A percentile compares a stretch with the other conserved stretches of the same genome.
Evolutionary conservation across 2,797 vertebrate genomes (phyloP).

Genomic region (Oryzias dopingdopingensis): DNA sequence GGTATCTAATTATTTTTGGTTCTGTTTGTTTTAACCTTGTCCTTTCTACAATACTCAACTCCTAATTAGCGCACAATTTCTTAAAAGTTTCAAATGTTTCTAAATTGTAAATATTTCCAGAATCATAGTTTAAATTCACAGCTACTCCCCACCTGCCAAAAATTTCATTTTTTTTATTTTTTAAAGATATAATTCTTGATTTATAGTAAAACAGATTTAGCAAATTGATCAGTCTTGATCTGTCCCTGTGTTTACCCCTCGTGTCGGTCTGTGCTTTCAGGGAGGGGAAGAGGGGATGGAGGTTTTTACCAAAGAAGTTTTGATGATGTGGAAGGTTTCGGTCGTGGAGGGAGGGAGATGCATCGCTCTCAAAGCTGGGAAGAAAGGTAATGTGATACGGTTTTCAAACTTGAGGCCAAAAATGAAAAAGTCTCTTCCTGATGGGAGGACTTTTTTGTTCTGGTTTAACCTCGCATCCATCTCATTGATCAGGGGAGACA

Average conservation of each 20-base stretch:
- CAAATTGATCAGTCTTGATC: neutral
- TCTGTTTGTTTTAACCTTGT: too few relatives aligned
- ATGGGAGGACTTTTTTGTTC: neutral
- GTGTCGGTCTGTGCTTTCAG: constrained; percentile 64
- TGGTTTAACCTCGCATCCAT: too few relatives aligned
- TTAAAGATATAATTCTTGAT: too few relatives aligned
- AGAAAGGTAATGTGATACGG: constrained; percentile 84
- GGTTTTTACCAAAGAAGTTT: constrained; percentile 99
- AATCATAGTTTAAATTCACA: too few relatives aligned
- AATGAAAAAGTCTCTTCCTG: neutral
- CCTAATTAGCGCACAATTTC: too few relatives aligned
- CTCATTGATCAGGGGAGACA: constrained; percentile 84
- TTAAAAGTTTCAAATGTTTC: too few relatives aligned
- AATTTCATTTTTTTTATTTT: too few relatives aligned
- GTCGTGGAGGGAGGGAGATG: constrained; percentile 94
- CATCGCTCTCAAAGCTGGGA: constrained; percentile 99
- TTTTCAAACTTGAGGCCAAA: neutral
- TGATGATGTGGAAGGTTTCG: constrained; percentile 98
- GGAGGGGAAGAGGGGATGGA: constrained; percentile 96
- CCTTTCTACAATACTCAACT: too few relatives aligned
- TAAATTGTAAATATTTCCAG: too few relatives aligned
- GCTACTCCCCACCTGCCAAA: too few relatives aligned
- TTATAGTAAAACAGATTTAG: too few relatives aligned
- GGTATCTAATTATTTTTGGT: too few relatives aligned
- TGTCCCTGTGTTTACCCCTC: neutral